Evolutionary conservation across 2,797 vertebrate genomes (phyloP), one percentile per base, ranked within the genome.

Genomic region (Nyctalus aviator): DNA sequence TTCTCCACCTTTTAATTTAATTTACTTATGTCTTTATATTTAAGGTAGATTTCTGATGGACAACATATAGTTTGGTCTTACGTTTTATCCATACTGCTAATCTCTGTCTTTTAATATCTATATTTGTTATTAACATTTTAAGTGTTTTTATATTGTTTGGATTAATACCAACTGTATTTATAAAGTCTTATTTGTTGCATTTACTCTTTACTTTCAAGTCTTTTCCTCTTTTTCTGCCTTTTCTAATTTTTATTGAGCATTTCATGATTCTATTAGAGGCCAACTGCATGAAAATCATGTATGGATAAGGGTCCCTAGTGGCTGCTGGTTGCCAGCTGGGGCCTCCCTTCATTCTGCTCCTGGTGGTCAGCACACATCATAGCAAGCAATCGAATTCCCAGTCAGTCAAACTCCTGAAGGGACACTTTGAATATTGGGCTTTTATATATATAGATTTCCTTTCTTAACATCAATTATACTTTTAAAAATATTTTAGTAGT

Each of bases 121-220:
- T 84, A 72, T 84, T 77, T 73, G 35, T 20, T 55, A 46, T 69
- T 89, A 50, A 62, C 8, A 35, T 87, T 90, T 95, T 69, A 93
- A 57, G 37, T 50, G 55, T 66, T 81, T 78, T 87, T 87, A n/a
- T 69, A 53, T 37, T 44, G 44, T 44, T 44, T 44, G 64, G 17
- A 72, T 85, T 76, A 57, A 46, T 64, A 25, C 32, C 44, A 64
- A 37, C 55, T 18, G 8, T 27, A n/a, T 25, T 68, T 48, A 71
- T 66, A 55, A 59, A 37, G 10, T 79, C 50, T 44, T 75, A 30
- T 50, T 55, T 82, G 8, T 37, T 87, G 30, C 2, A 77, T 18
- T 72, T 68, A 13, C 41, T 46, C 21, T 59, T 53, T 59, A 7
- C 57, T 46, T 87, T 69, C 14, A 46, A 57, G 35, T 50, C 14